Evolutionary conservation across 2,888 invertebrate genomes (phyloP).

Genomic region (Lasiommata megera): DNA sequence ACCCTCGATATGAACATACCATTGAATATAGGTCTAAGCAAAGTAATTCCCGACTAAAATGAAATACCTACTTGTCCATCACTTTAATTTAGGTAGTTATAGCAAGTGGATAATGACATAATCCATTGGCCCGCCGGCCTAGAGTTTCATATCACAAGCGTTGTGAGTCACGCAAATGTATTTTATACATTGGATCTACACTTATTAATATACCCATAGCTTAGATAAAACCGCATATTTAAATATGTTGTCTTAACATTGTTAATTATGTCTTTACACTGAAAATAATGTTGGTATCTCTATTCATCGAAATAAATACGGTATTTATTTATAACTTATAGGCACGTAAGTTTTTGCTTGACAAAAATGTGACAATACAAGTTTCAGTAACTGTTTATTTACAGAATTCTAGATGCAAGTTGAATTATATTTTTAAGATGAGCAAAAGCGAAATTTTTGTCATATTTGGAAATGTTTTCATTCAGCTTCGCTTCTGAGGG

Average conservation of each 20-base stretch:
- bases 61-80: neutral
- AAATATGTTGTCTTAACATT: neutral
- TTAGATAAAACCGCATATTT: conserved; percentile 8
- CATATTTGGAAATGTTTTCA: too few species aligned
- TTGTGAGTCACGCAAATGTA: conserved; percentile 59
- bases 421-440: too few species aligned
- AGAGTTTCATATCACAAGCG: conserved; percentile 51
- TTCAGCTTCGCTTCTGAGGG: too few species aligned
- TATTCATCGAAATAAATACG: neutral
- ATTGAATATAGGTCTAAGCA: neutral
- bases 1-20: neutral
- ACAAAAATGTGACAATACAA: neutral
- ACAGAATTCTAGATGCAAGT: neutral
- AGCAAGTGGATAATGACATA: conserved; percentile 62
- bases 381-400: neutral
- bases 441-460: too few species aligned
- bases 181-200: conserved; percentile 38
- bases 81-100: conserved; percentile 22
- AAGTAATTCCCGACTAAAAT: neutral
- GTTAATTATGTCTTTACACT: too few species aligned
- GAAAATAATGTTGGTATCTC: neutral
- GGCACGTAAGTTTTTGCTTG: neutral
- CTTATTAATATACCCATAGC: conserved; percentile 28
- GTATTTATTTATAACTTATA: neutral
- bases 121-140: conserved; percentile 49